phyloP scores from a whole-genome alignment of 1,140 invertebrate species.

The Lasaia peninsularis region DNA sequence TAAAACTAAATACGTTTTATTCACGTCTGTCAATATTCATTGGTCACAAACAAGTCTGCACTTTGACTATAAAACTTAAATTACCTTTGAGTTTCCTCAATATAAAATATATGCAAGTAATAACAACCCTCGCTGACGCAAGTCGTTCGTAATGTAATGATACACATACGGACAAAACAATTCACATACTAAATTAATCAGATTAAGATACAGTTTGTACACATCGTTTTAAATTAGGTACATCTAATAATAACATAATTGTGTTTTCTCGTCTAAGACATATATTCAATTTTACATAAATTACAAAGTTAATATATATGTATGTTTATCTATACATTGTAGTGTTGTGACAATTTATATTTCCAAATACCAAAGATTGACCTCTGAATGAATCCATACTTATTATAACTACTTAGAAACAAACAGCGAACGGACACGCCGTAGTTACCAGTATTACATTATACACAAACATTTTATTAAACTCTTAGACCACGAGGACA shows the following conservation, averaged over 20 bases:
- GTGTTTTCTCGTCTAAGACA: no score
- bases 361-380: not conserved
- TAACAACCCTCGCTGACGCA: slow-evolving; percentile 42
- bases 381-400: not conserved
- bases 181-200: not conserved
- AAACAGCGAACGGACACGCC: slow-evolving; percentile 35
- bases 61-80: slow-evolving; percentile 51
- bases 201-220: no score
- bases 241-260: no score
- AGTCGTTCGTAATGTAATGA: not conserved
- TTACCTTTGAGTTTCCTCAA: slow-evolving; percentile 36
- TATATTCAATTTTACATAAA: no score
- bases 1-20: slow-evolving; percentile 76
- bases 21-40: slow-evolving; percentile 69
- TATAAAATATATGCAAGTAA: slow-evolving; percentile 71
- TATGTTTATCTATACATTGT: no score
- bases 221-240: no score
- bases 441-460: slow-evolving; percentile 21
- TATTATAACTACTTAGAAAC: no score
- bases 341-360: not conserved
- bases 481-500: slow-evolving; percentile 61
- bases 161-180: not conserved
- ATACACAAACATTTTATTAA: slow-evolving; percentile 58
- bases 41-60: slow-evolving; percentile 66
- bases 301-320: no score